Evolutionary conservation across 1,140 invertebrate genomes (phyloP), one percentile per base, ranked within the genome.

Genomic region (Choristoneura fumiferana): DNA sequence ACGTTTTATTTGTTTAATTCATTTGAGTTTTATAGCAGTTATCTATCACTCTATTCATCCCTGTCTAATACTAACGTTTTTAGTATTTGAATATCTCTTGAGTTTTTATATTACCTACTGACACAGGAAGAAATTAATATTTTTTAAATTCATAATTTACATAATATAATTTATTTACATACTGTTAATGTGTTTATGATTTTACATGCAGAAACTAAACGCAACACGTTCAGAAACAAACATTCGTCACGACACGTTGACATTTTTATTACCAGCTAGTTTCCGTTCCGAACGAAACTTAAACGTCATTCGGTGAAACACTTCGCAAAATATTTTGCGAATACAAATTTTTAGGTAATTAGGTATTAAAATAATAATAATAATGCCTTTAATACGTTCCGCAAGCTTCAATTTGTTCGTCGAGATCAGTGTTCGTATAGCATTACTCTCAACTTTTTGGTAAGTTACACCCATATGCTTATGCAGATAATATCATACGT

Each of bases 331-430:
- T 49, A 49, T 15, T 49, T 49, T 49, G 43, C 43, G 43, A 49
- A 45, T 22, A 29, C 22, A 29, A 49, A 49, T 29, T 29, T 13
- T 6, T 8, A 9, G 18, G 9, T 4, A 22, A 29, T 29, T 12
- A 1, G 10, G 10, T 22, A 33, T 18, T 49, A 22, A 12, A 49
- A 49, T 8, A 29, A 17, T 18, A 56, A 62, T 14, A 52, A 83
- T 67, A 69, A 88, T 88, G 85, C 78, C 83, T 38, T 63, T 88
- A 17, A 81, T 88, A 72, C 78, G 85, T 58, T 86, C 85, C 0
- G 81, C 81, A 2, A 88, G 71, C 63, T 80, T 79, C 45, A 84
- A 75, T 66, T 71, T 88, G 59, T 81, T 86, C 39, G 60, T 85
- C n/a, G 85, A 88, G 62, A 84, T 88, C n/a, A 45, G 79, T 10